Evolutionary conservation across 1,140 invertebrate species (phyloP), one percentile per base, ranked within the genome.

Genomic region (Aphidius gifuensis): DNA sequence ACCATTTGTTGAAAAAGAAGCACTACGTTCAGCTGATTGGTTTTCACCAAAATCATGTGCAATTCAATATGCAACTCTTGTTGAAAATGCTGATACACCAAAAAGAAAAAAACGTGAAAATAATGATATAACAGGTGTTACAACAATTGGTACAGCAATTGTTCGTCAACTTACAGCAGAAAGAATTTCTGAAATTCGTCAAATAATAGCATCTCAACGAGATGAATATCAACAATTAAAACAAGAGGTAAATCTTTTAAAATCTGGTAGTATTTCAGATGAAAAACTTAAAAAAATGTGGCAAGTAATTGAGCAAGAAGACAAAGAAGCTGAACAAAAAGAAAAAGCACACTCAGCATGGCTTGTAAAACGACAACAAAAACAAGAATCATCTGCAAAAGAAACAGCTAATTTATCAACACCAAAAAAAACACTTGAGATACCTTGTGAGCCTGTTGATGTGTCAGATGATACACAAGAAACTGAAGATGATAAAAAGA

Each of bases 21-120:
- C 69, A 2, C 16, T 66, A 61, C 78, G 92, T 61, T 92, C 93
- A 3, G 69, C 82, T 0, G 94, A 97, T 75, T 97, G 93, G 91
- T 96, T 94, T 76, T 93, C 92, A 0, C 91, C 92, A 72, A 96
- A 94, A 78, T 89, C 92, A 68, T 97, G 94, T 84, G 93, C 92
- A 2, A 85, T 90, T 0, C 94, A 97, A 72, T 97, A 96, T 81
- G 87, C 90, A 23, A 85, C 87, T 43, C 73, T 97, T 4, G 76
- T 96, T 9, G 93, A 94, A 70, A 88, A 90, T 72, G 87, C 92
- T 11, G 93, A 94, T 71, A 90, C 89, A 21, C 92, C 92, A 5
- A 94, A 94, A 76, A 86, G 93, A 4, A 96, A 95, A 72, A 91
- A 94, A 67, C 83, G 90, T 5, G 86, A 84, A 58, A 84, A 85